Evolutionary conservation across 2,113 vertebrate genomes (phyloP).

Genomic region (Jacana jacana): DNA sequence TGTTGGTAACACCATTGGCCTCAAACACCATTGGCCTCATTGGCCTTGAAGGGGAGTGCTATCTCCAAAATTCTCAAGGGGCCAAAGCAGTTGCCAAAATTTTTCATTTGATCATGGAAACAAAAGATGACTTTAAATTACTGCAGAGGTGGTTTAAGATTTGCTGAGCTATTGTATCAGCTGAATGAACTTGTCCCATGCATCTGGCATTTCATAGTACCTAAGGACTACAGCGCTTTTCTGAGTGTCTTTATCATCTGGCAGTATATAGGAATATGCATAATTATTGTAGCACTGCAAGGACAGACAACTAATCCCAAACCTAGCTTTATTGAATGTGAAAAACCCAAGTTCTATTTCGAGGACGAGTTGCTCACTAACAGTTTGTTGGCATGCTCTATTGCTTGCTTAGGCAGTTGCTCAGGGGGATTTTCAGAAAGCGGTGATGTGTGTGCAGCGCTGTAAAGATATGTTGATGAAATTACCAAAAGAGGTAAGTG

Average conservation of each 20-base stretch:
- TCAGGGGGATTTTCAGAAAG: conserved; percentile 83
- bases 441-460: conserved; percentile 73
- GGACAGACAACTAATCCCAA: neutral
- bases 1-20: neutral
- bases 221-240: neutral
- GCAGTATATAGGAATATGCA: neutral
- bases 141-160: neutral
- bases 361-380: neutral
- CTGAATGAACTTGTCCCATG: neutral
- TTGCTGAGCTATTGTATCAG: neutral
- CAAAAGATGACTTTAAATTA: neutral
- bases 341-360: neutral
- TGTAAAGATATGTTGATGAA: conserved; percentile 89
- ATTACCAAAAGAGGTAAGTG: conserved; percentile 85
- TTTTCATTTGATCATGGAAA: neutral
- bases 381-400: neutral
- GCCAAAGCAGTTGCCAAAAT: neutral
- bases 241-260: neutral
- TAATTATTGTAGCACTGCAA: neutral
- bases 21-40: neutral
- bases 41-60: neutral
- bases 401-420: conserved; percentile 79
- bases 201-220: neutral
- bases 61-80: neutral
- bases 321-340: neutral